Evolutionary conservation across 1,140 invertebrate species (phyloP).

Genomic region (Probaryconus sp.): DNA sequence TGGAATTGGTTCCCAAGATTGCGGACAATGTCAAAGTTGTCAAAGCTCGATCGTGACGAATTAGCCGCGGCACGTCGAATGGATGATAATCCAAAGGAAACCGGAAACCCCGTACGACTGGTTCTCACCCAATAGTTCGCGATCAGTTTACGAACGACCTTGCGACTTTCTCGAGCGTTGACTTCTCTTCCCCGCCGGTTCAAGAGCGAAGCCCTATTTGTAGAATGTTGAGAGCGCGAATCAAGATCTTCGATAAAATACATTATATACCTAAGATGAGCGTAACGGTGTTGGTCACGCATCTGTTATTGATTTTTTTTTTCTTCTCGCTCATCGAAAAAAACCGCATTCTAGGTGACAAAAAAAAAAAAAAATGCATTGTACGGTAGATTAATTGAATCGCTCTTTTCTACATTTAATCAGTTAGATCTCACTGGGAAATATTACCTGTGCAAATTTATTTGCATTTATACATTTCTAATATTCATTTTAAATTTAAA

Average conservation of each 20-base stretch:
- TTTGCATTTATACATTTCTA: too few relatives aligned
- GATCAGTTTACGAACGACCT: slow-evolving; percentile 67
- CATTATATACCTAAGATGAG: slow-evolving; percentile 49
- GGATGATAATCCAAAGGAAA: slow-evolving; percentile 56
- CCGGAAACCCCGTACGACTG: slow-evolving; percentile 59
- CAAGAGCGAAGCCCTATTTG: slow-evolving; percentile 47
- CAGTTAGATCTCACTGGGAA: too few relatives aligned
- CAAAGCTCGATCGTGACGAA: slow-evolving; percentile 47
- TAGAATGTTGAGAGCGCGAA: slow-evolving; percentile 56
- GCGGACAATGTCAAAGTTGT: slow-evolving; percentile 35
- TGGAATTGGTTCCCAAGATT: slow-evolving; percentile 14
- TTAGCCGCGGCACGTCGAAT: slow-evolving; percentile 46
- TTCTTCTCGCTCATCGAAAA: background rate
- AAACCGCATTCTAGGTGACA: slow-evolving; percentile 6
- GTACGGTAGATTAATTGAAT: slow-evolving; percentile 15
- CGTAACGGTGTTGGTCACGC: slow-evolving; percentile 55
- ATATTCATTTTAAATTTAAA: too few relatives aligned
- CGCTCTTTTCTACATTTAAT: background rate
- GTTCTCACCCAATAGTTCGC: slow-evolving; percentile 57
- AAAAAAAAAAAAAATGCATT: background rate
- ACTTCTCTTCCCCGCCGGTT: slow-evolving; percentile 47
- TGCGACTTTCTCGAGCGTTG: slow-evolving; percentile 65
- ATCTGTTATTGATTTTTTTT: slow-evolving; percentile 45
- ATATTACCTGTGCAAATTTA: too few relatives aligned
- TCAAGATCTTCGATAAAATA: slow-evolving; percentile 53